These are phyloP conservation scores for Eulithis testata DNA, from an alignment of 2,888 invertebrate species.

Conservation along the genomic window DNA sequence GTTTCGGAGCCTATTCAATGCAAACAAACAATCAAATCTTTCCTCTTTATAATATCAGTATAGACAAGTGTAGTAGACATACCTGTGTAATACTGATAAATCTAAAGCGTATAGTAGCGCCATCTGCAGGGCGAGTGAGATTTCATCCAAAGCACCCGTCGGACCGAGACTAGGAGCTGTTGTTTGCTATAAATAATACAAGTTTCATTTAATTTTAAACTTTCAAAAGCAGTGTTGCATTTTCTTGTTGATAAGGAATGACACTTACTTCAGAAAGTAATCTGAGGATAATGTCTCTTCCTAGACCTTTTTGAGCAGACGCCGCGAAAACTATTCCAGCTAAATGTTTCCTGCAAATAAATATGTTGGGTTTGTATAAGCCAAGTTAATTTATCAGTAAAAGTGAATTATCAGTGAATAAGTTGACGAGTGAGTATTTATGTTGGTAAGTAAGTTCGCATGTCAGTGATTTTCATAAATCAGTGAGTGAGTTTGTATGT, in stretches of 20 bases:
- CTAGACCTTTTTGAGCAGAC: constrained; percentile 84
- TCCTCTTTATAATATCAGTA: too few relatives aligned
- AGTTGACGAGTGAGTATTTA: too few relatives aligned
- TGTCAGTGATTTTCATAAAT: too few relatives aligned
- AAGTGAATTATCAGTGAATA: too few relatives aligned
- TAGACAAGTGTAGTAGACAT: background rate
- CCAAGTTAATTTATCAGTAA: too few relatives aligned
- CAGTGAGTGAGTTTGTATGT: too few relatives aligned
- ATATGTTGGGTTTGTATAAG: background rate
- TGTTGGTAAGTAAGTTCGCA: too few relatives aligned
- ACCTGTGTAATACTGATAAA: constrained; percentile 89
- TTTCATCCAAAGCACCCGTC: constrained; percentile 90
- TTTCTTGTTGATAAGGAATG: background rate
- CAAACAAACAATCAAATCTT: too few relatives aligned
- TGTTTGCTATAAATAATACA: constrained; percentile 60
- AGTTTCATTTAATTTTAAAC: background rate
- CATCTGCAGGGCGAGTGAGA: constrained; percentile 92
- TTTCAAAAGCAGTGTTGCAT: background rate
- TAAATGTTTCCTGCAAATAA: constrained; percentile 64
- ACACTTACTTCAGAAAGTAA: constrained; percentile 79
- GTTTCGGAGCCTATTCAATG: too few relatives aligned
- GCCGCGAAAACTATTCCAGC: constrained; percentile 76
- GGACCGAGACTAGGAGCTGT: constrained; percentile 73
- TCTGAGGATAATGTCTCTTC: constrained; percentile 87
- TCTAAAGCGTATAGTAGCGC: constrained; percentile 93